Evolutionary conservation across 1,140 invertebrate genomes (phyloP).

Genomic region (Sycophila sp.): DNA sequence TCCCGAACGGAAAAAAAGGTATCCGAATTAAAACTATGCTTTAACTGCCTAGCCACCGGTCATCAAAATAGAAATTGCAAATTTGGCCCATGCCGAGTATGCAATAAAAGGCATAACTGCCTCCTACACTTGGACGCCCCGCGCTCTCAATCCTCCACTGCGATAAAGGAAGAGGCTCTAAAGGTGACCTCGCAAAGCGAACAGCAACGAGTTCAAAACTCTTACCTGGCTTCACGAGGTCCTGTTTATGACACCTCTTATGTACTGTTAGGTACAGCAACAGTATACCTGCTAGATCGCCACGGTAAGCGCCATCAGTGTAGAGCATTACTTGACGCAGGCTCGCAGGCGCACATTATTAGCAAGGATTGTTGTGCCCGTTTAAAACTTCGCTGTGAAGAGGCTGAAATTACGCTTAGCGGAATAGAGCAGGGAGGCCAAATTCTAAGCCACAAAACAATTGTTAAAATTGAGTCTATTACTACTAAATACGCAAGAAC

Average conservation of each 20-base stretch:
- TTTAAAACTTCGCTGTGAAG: background rate
- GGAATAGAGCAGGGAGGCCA: background rate
- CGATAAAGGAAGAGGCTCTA: too few species aligned
- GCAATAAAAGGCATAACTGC: background rate
- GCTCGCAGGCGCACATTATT: constrained; percentile 29
- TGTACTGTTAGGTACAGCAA: constrained; percentile 15
- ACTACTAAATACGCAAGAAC: background rate
- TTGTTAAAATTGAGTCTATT: background rate
- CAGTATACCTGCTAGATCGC: constrained; percentile 27
- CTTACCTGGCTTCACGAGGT: background rate
- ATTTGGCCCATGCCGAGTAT: background rate
- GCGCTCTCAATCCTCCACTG: too few species aligned
- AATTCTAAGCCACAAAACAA: constrained; percentile 1
- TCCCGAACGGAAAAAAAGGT: background rate
- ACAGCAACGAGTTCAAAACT: too few species aligned
- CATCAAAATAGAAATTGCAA: constrained; percentile 13
- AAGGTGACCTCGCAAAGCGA: background rate
- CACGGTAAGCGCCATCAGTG: constrained; percentile 16
- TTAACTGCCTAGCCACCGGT: background rate
- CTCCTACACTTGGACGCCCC: background rate
- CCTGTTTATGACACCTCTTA: background rate
- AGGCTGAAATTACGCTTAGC: background rate
- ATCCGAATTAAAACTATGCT: constrained; percentile 17
- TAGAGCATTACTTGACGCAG: constrained; percentile 35
- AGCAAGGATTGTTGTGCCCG: background rate